Conservation (phyloP, 1,140 invertebrate genomes). For the Catajapyx aquilonaris region DNA sequence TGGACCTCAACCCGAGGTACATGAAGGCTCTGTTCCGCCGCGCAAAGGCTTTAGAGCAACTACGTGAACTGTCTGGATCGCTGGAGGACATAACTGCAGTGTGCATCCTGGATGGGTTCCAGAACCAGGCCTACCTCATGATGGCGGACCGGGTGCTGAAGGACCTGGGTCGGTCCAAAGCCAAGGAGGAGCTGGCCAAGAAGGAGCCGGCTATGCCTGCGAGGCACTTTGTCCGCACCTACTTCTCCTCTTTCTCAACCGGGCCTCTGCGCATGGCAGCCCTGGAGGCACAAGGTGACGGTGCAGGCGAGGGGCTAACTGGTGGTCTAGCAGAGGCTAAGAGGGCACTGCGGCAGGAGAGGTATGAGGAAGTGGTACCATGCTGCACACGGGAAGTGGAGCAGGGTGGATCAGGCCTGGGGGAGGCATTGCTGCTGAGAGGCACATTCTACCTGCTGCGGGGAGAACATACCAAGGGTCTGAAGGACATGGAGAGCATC, state of each 20-base stretch:
- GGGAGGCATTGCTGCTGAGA: conserved; percentile 49
- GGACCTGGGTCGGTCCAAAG: conserved; percentile 45
- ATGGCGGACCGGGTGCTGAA: conserved; percentile 74
- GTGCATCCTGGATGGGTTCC: conserved; percentile 74
- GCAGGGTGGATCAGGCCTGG: no score
- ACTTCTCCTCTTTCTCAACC: conserved; percentile 43
- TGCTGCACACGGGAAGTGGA: conserved; percentile 64
- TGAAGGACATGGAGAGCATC: conserved; percentile 42
- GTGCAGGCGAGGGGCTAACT: conserved; percentile 3
- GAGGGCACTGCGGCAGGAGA: conserved; percentile 36
- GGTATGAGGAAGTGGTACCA: conserved; percentile 55
- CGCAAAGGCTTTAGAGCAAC: conserved; percentile 59
- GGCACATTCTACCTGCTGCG: conserved; percentile 62
- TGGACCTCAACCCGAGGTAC: conserved; percentile 71
- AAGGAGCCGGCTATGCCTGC: conserved; percentile 54
- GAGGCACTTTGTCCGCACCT: conserved; percentile 59
- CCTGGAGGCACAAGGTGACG: conserved; percentile 1
- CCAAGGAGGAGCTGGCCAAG: conserved; percentile 40
- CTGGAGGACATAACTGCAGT: conserved; percentile 82
- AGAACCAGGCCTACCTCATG: conserved; percentile 48
- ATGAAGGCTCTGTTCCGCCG: conserved; percentile 67
- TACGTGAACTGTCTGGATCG: conserved; percentile 50
- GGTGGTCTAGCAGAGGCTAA: conserved; percentile 42
- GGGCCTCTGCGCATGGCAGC: neutral
- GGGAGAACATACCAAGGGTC: conserved; percentile 43